Evolutionary conservation across 1,140 invertebrate genomes (phyloP).

Genomic region (Chionoecetes opilio): DNA sequence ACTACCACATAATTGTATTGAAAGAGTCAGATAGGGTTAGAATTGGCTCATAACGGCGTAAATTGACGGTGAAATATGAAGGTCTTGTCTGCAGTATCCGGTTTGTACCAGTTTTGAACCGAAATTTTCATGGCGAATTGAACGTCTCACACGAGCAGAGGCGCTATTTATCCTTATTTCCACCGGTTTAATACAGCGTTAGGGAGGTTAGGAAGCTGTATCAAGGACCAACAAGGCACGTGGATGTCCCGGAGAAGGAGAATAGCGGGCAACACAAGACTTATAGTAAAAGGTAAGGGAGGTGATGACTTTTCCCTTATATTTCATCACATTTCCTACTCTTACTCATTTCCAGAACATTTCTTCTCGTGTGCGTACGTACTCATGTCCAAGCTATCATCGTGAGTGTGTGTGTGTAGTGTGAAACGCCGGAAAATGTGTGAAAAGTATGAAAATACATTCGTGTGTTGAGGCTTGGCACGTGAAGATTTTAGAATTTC

Average conservation of each 20-base stretch:
- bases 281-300: constrained; percentile 61
- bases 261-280: background rate
- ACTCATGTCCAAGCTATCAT: too few relatives aligned
- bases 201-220: constrained; percentile 39
- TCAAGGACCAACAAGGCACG: background rate
- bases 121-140: constrained; percentile 77
- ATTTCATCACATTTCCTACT: constrained; percentile 44
- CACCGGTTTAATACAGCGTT: background rate
- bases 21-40: too few relatives aligned
- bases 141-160: constrained; percentile 48
- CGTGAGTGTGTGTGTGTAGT: background rate
- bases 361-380: too few relatives aligned
- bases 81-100: constrained; percentile 62
- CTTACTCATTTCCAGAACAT: too few relatives aligned
- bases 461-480: too few relatives aligned
- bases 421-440: background rate
- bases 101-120: constrained; percentile 81
- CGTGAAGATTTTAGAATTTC: background rate
- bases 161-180: constrained; percentile 60
- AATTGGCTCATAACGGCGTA: too few relatives aligned
- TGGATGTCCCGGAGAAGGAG: constrained; percentile 65
- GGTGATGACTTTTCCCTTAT: background rate
- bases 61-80: constrained; percentile 30
- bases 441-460: background rate
- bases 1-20: too few relatives aligned